Conservation (phyloP, 2,888 invertebrate species). For the Andrena minutula region DNA sequence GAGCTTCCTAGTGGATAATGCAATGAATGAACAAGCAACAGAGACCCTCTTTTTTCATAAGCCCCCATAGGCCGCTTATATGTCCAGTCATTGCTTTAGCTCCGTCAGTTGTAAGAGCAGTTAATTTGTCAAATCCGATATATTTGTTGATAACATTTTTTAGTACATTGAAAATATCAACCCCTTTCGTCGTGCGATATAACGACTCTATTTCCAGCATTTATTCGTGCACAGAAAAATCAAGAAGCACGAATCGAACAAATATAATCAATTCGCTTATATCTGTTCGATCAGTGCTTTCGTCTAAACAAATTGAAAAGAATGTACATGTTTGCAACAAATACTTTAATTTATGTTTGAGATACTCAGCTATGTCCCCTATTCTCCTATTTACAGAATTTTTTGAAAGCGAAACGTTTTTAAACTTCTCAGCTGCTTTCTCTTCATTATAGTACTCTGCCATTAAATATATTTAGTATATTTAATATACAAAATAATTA, state of each 20-base stretch:
- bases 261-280: not conserved
- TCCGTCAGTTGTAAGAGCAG: too few species aligned
- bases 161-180: not conserved
- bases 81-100: too few species aligned
- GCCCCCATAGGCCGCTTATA: not conserved
- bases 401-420: slow-evolving; percentile 1
- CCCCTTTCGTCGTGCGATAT: not conserved
- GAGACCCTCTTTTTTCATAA: not conserved
- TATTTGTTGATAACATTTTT: not conserved
- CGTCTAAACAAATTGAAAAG: not conserved
- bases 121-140: too few species aligned
- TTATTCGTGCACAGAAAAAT: not conserved
- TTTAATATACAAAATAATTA: too few species aligned
- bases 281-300: not conserved
- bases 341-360: not conserved
- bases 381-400: not conserved
- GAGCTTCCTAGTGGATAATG: slow-evolving; percentile 20
- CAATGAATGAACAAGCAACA: not conserved
- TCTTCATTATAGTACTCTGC: not conserved
- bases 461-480: too few species aligned
- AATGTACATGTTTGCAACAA: not conserved
- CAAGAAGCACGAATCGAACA: not conserved
- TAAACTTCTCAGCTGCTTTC: not conserved
- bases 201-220: not conserved
- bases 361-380: not conserved